Base-by-base conservation (phyloP, 2,797 vertebrate species). In the Galagoides demidoff region DNA sequence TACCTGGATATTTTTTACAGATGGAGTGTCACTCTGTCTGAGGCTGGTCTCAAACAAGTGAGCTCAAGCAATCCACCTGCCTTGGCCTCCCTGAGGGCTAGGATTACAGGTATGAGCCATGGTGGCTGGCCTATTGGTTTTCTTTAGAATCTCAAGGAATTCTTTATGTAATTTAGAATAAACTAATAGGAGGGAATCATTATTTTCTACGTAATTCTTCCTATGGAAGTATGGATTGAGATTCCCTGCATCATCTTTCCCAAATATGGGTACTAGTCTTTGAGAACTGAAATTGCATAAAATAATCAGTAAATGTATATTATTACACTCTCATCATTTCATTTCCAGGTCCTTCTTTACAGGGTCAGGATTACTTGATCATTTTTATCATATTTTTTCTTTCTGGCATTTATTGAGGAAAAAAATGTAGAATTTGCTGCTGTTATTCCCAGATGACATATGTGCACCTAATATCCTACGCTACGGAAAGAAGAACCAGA, bases 401-500 rank as follows among this genome's bases (percentile, higher is more conserved):
- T 85, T 73, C 10, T 61, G 94, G 20, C 12, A 86, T 68, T 27
- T 85, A 76, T 49, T 55, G n/a, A 94, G 49, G 66, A 90, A 82
- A 37, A 87, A 87, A 55, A 17, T 78, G 61, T 34, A 13, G 11
- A n/a, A 20, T 68, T 89, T 94, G 14, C 27, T 85, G n/a, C 8
- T 78, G 49, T 16, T 49, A 83, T 61, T 92, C 31, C 20, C 64
- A 68, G 63, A 27, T 85, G 49, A 95, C 37, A 74, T 89, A 93
- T 93, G 66, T 70, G 16, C 39, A 70, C 17, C 27, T 29, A 57
- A 81, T 9, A 78, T 10, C 55, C 45, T n/a, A 73, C 11, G 27
- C 5, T 74, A 57, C 29, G 70, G n/a, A 94, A 82, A 87, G 43
- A 91, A 89, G 66, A 94, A 43, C 7, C 63, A 92, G 55, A 94